Evolutionary conservation across 2,113 vertebrate genomes (phyloP), one percentile per base, ranked within the genome.

Genomic region (Lagopus muta): DNA sequence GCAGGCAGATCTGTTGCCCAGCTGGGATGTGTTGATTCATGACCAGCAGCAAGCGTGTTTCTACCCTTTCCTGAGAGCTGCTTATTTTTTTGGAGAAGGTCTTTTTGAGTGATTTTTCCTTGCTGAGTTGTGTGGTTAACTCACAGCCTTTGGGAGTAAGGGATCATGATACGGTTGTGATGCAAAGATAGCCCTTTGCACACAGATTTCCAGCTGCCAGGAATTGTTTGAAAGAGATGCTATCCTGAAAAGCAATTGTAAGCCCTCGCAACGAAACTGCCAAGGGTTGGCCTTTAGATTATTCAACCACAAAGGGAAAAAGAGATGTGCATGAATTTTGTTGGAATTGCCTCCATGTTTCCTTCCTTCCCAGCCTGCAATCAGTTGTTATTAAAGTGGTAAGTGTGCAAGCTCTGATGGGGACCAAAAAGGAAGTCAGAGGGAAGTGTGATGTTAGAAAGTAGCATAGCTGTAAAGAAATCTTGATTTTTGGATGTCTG

Each of bases 371-470:
- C 13, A 8, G 15, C 13, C 12, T 50, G 47, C 17, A 22, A 4
- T 27, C 52, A 87, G 27, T 73, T 78, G 36, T 19, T 85, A 3
- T 57, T 52, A 17, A 28, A 67, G 25, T 17, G 19, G 4, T n/a
- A 22, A 34, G 9, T 38, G 16, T 10, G 13, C 66, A 22, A 76
- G 16, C 0, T 1, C 18, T 69, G n/a, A 28, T 65, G n/a, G 28
- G 84, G 84, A 58, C n/a, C 17, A 20, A 70, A 83, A 61, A 27
- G 22, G 50, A 75, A 93, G 40, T 32, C 48, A 85, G 30, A 50
- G 18, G 17, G 12, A 48, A 62, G 45, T 69, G 48, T 45, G 21
- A 55, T 89, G 22, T 52, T 32, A 34, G 79, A 54, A 85, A 38
- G 45, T 34, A 88, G 4, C 8, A 25, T 0, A 8, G 1, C 38